phyloP scores from a whole-genome alignment of 1,140 invertebrate species.

The Zaprionus camerounensis region DNA sequence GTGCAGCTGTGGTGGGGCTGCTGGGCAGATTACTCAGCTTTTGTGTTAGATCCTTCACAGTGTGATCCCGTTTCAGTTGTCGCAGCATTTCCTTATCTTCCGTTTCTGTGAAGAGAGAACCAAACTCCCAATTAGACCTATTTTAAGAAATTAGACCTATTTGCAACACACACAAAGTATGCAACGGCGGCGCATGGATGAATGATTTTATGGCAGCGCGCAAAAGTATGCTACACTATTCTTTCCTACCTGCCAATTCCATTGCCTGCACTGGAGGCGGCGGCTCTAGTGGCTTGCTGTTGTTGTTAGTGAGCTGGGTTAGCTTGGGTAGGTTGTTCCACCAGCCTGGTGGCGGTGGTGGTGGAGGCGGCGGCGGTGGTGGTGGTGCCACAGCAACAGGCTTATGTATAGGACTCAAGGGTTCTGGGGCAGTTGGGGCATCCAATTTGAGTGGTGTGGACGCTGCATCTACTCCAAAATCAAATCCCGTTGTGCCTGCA shows the following conservation, averaged over 20 bases:
- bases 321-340: conserved; percentile 63
- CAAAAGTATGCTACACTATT: conserved; percentile 62
- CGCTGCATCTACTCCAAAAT: conserved; percentile 33
- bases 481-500: conserved; percentile 56
- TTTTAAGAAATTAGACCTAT: not conserved
- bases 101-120: conserved; percentile 55
- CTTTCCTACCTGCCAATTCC: conserved; percentile 45
- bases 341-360: conserved; percentile 74
- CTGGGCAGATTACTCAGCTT: conserved; percentile 89
- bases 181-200: conserved; percentile 16
- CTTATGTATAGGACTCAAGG: conserved; percentile 64
- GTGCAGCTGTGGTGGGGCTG: conserved; percentile 84
- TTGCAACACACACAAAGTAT: conserved; percentile 23
- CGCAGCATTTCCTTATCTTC: conserved; percentile 78
- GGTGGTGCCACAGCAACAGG: conserved; percentile 45
- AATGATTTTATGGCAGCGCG: not conserved
- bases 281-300: conserved; percentile 16
- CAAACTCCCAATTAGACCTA: not conserved
- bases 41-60: conserved; percentile 94
- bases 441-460: conserved; percentile 63
- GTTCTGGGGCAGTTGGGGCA: conserved; percentile 48
- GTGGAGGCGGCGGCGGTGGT: conserved; percentile 72
- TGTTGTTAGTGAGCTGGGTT: conserved; percentile 64
- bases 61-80: conserved; percentile 89
- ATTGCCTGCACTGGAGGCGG: conserved; percentile 8